Evolutionary conservation across 64 coral and sea anemone species (phyloP).

Genomic region (Platygyra sinensis): DNA sequence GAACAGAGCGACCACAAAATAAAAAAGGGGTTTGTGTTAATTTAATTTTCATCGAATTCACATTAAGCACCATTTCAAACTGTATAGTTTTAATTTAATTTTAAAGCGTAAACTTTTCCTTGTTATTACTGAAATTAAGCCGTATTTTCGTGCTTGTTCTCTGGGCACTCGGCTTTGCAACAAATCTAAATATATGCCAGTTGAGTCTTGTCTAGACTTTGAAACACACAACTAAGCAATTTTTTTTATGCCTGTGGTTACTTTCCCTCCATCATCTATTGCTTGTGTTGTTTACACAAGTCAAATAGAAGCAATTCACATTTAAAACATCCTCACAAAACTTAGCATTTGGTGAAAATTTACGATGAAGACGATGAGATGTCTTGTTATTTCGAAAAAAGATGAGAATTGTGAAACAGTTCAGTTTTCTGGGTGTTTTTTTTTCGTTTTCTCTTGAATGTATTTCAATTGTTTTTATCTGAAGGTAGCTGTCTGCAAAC

Average conservation of each 20-base stretch:
- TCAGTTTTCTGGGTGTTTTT: background rate
- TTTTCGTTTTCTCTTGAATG: background rate
- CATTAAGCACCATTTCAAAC: background rate
- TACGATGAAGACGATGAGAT: too few species aligned
- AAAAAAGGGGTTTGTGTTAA: background rate
- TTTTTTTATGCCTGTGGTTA: background rate
- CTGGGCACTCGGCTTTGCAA: background rate
- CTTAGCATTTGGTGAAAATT: background rate
- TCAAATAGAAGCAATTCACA: background rate
- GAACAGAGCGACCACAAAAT: background rate
- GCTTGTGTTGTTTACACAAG: conserved; percentile 8
- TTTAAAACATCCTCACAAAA: background rate
- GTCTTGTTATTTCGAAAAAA: background rate
- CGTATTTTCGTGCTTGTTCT: background rate
- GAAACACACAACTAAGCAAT: background rate
- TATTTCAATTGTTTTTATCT: background rate
- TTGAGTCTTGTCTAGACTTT: background rate
- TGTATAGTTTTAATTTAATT: background rate
- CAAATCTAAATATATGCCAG: background rate
- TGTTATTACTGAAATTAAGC: background rate
- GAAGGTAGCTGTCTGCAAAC: background rate
- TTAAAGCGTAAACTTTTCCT: background rate
- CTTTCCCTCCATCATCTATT: background rate
- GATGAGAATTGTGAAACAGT: background rate
- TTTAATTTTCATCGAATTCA: background rate